Base-by-base conservation (phyloP, 2,113 vertebrate genomes). In the Grammomys dolichurus region DNA sequence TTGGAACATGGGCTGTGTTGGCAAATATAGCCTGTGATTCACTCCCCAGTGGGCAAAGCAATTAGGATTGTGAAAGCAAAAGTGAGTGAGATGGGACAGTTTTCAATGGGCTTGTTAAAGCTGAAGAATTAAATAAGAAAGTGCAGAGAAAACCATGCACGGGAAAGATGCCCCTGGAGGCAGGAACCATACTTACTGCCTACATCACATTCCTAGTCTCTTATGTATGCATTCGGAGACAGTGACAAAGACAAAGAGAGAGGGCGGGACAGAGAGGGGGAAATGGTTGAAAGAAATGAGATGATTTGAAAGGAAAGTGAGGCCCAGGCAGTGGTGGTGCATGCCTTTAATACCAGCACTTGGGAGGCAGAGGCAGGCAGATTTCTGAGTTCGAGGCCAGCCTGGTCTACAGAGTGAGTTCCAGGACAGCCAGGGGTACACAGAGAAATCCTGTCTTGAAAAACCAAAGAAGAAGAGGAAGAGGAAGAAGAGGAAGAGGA, bases 61-160 rank as follows among this genome's bases (percentile, higher is more conserved):
- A 60, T 80, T 72, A 54, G 16, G 11, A 8, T 11, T 93, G 40
- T 58, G 31, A n/a, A 94, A 58, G 75, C 40, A 28, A 75, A 76
- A 24, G 5, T 13, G 12, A 24, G 5, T 13, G 12, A 84, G 20
- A 54, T n/a, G 63, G 43, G 84, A 51, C 36, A 1, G 43, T 78
- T 76, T 67, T 82, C n/a, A 69, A 12, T 40, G 33, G 7, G 46
- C 31, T 85, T 76, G 11, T 70, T 56, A 86, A 88, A 87, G 13
- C 36, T 95, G 43, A 63, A 58, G 80, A 80, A 70, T 22, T 40
- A 43, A 81, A 46, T 28, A 19, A 95, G 58, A 88, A 97, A 93
- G 92, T 65, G 5, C n/a, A 20, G 36, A 89, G 20, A 87, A 58
- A 88, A 33, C 11, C 28, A 48, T 19, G 46, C 22, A 24, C 7